A percentile compares a stretch with the other conserved stretches of the same genome.
Conservation (phyloP, 1,140 invertebrate genomes). For the Maconellicoccus hirsutus region DNA sequence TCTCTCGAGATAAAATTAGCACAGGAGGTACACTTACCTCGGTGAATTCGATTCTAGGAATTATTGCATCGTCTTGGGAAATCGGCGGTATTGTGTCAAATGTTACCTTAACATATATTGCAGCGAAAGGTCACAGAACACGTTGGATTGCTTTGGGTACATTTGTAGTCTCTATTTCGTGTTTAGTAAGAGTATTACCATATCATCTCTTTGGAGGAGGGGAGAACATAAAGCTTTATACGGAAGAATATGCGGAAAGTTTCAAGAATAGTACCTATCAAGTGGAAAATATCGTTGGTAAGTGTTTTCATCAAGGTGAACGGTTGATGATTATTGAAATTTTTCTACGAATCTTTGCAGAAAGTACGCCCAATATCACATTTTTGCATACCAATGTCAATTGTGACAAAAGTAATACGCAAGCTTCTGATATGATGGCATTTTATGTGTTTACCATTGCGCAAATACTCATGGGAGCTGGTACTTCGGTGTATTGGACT, state of each 20-base stretch:
- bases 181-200: constrained; percentile 54
- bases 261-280: too few species aligned
- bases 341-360: not conserved
- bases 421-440: not conserved
- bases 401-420: not conserved
- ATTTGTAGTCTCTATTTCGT: constrained; percentile 53
- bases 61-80: constrained; percentile 60
- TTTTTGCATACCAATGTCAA: not conserved
- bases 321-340: too few species aligned
- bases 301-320: too few species aligned
- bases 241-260: constrained; percentile 29
- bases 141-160: constrained; percentile 59
- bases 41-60: constrained; percentile 39
- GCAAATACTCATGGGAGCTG: constrained; percentile 30
- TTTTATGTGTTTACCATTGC: constrained; percentile 24
- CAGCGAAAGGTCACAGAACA: constrained; percentile 52
- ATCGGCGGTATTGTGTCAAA: constrained; percentile 46
- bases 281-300: too few species aligned
- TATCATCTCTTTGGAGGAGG: constrained; percentile 62
- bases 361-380: not conserved
- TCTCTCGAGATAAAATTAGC: too few species aligned
- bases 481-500: constrained; percentile 31
- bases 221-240: constrained; percentile 50
- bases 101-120: constrained; percentile 52
- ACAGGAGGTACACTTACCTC: too few species aligned